Conservation (phyloP, 92 coral and sea anemone genomes). For the Diadumene lineata region DNA sequence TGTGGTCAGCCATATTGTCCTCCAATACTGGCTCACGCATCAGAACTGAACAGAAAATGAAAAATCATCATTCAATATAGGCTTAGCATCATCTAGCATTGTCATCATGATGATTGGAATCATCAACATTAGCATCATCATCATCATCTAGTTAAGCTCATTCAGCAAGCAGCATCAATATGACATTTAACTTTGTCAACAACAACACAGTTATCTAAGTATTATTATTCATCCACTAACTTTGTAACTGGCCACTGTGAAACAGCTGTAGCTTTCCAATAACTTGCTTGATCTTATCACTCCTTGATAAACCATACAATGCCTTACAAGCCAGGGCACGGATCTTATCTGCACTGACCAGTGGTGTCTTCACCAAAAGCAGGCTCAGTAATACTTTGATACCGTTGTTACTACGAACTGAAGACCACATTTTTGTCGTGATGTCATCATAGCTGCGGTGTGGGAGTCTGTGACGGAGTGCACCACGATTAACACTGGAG, state of each 20-base stretch:
- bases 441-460: conserved; percentile 30
- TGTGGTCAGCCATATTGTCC: conserved; percentile 88
- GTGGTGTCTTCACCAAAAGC: conserved; percentile 89
- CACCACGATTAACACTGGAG: background rate
- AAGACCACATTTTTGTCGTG: conserved; percentile 76
- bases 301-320: conserved; percentile 84
- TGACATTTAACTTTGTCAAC: too few relatives aligned
- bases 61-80: background rate
- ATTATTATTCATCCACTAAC: conserved; percentile 44
- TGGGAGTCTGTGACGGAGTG: background rate
- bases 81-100: background rate
- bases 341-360: conserved; percentile 87
- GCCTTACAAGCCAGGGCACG: conserved; percentile 97
- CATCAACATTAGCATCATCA: background rate
- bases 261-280: conserved; percentile 90
- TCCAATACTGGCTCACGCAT: conserved; percentile 96
- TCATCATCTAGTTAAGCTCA: background rate
- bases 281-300: conserved; percentile 91
- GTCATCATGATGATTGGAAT: background rate
- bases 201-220: background rate
- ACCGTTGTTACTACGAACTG: conserved; percentile 90
- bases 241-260: conserved; percentile 93
- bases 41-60: conserved; percentile 43
- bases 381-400: conserved; percentile 83
- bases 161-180: background rate